Base-by-base conservation (phyloP, 2,888 invertebrate species). In the Rhaphigaster nebulosa region DNA sequence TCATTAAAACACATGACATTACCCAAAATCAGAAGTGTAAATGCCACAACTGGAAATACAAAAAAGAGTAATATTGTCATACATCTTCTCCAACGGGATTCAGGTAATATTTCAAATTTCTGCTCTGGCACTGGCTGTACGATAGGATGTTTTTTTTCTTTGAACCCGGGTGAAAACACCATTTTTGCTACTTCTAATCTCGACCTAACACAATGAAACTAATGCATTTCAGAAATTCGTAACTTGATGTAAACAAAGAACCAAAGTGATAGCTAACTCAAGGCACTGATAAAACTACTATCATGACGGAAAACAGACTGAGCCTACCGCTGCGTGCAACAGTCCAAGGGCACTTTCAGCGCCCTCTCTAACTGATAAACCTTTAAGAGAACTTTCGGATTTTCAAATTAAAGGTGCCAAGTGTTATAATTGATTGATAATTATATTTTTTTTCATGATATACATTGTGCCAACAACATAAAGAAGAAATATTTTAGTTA, bases 1-100 rank as follows among this genome's bases (percentile, higher is more conserved):
- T 84, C 84, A 84, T 84, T 84, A 84, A 34, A 84, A 84, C 84
- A 84, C 84, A 84, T 84, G 5, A 84, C 45, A 84, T 84, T 84
- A n/a, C 84, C 84, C 2, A 45, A 84, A 45, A 84, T 84, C 4
- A 84, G 84, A 84, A 84, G 84, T n/a, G 45, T 29, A 84, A 84
- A 84, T 12, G 84, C 41, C 45, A 50, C 84, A 84, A 84, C 26
- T 15, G 84, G 84, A 50, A 84, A 84, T n/a, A 84, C 45, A n/a
- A 84, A 45, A n/a, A 84, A 84, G 41, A 84, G 84, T 50, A 84
- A n/a, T 84, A 84, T 84, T 45, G 84, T 84, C 45, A 84, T n/a
- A 84, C 20, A 84, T 50, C 45, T 84, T 45, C 45, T 84, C 84
- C 84, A 84, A 13, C 26, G 45, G n/a, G 84, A 50, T n/a, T 84